Evolutionary conservation across 2,888 invertebrate genomes (phyloP).

Genomic region (Volucella bombylans): DNA sequence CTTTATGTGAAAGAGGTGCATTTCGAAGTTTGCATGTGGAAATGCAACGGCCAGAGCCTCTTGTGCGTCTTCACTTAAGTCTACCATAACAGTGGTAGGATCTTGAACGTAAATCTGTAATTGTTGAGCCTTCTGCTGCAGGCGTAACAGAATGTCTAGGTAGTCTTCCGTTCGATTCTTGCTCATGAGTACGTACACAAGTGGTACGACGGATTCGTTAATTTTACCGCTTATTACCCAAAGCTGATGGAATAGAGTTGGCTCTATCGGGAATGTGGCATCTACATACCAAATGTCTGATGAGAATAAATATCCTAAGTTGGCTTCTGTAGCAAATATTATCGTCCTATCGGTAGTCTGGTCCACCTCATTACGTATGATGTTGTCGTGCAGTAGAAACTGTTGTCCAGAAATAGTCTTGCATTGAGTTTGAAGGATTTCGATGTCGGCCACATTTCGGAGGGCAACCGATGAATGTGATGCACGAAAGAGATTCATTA

Average conservation of each 20-base stretch:
- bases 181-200: slow-evolving; percentile 3
- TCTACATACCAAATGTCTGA: not conserved
- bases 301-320: not conserved
- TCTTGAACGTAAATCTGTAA: not conserved
- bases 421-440: not conserved
- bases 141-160: not conserved
- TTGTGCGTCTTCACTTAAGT: not conserved
- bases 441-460: not conserved
- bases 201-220: not conserved
- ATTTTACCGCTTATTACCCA: not conserved
- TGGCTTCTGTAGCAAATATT: slow-evolving; percentile 7
- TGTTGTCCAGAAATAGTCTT: not conserved
- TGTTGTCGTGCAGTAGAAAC: slow-evolving; percentile 16
- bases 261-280: not conserved
- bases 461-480: no score
- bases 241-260: not conserved
- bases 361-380: slow-evolving; percentile 15
- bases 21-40: not conserved
- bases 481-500: no score
- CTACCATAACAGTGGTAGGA: not conserved
- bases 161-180: not conserved
- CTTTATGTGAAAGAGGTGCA: not conserved
- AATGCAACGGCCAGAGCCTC: not conserved
- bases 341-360: slow-evolving; percentile 8
- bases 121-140: not conserved